A percentile compares a stretch with the other conserved stretches of the same genome.
Conservation (phyloP, 2,888 invertebrate species). For the Cecidostiba fungosa region DNA sequence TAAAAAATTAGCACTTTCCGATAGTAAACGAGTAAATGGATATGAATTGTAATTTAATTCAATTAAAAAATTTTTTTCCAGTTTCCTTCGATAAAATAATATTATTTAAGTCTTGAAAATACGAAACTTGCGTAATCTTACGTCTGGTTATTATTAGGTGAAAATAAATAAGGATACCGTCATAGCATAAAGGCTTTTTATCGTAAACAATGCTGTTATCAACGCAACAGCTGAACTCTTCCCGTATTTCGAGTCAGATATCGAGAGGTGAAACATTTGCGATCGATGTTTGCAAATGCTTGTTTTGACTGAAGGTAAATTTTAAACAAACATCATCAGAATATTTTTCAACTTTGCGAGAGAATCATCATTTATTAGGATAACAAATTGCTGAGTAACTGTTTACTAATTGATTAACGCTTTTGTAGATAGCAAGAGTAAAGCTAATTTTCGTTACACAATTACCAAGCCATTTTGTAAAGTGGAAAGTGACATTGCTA, state of each 20-base stretch:
- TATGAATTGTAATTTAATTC: constrained; percentile 14
- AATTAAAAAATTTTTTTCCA: background rate
- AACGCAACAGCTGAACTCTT: background rate
- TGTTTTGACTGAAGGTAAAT: background rate
- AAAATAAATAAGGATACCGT: constrained; percentile 3
- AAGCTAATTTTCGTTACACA: background rate
- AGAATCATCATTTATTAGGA: background rate
- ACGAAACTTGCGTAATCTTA: background rate
- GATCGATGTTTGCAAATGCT: background rate
- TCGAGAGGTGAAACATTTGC: constrained; percentile 11
- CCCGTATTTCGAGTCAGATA: constrained; percentile 6
- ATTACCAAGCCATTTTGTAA: background rate
- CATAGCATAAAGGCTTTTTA: background rate
- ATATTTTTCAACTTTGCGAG: background rate
- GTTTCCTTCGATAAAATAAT: background rate
- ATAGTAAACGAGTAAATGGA: background rate
- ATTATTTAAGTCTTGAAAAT: background rate
- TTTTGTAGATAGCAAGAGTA: background rate
- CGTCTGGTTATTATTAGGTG: background rate
- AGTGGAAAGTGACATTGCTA: constrained; percentile 26
- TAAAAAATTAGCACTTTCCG: background rate
- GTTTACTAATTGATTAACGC: constrained; percentile 1
- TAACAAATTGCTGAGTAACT: background rate
- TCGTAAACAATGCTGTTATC: constrained; percentile 33
- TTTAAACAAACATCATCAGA: background rate